Conservation (phyloP, 2,888 invertebrate species). For the Geotrupes spiniger region DNA sequence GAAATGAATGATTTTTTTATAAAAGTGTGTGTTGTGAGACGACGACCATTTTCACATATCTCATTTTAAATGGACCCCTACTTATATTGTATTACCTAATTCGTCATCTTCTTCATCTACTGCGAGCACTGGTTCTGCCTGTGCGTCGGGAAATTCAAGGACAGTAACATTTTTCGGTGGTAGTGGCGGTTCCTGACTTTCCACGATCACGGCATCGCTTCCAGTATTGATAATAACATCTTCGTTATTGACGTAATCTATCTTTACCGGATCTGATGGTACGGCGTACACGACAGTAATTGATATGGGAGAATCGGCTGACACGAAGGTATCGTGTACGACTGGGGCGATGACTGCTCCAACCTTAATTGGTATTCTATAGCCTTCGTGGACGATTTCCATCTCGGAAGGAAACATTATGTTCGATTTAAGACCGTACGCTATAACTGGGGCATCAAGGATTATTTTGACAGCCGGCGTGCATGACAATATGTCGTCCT, state of each 20-base stretch:
- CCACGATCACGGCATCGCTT: constrained; percentile 42
- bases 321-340: constrained; percentile 37
- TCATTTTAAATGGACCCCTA: no score
- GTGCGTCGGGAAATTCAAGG: constrained; percentile 40
- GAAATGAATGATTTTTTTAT: no score
- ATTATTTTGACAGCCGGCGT: constrained; percentile 50
- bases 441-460: constrained; percentile 46
- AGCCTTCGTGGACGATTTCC: constrained; percentile 44
- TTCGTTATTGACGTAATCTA: constrained; percentile 35
- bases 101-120: constrained; percentile 45
- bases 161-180: constrained; percentile 44
- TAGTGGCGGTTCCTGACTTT: constrained; percentile 30
- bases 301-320: constrained; percentile 43
- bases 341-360: constrained; percentile 51
- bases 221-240: constrained; percentile 35
- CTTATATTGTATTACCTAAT: no score
- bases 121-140: constrained; percentile 39
- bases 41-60: no score
- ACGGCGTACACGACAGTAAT: constrained; percentile 49
- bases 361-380: constrained; percentile 47
- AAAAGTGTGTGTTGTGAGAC: no score
- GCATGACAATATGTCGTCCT: constrained; percentile 41
- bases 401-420: constrained; percentile 50
- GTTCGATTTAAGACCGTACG: constrained; percentile 44
- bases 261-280: constrained; percentile 43